phyloP scores from a whole-genome alignment of 2,113 vertebrate species.

The Rhinoderma darwinii region DNA sequence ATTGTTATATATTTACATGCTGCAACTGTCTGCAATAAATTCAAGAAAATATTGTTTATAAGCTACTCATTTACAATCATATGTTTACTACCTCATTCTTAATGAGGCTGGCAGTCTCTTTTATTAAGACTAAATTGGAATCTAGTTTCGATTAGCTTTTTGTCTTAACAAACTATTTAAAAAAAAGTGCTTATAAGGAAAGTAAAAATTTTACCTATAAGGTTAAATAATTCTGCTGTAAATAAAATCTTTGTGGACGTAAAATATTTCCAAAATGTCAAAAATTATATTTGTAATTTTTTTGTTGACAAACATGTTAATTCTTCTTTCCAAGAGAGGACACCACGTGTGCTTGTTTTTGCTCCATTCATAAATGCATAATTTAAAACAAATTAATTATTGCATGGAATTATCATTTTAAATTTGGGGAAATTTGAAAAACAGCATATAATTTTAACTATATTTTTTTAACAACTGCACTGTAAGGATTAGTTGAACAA shows the following conservation, averaged over 20 bases:
- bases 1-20: slow-evolving; percentile 89
- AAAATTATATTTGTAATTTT: neutral
- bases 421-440: too few relatives aligned
- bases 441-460: too few relatives aligned
- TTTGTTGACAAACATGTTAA: neutral
- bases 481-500: neutral
- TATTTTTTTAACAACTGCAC: too few relatives aligned
- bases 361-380: neutral
- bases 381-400: neutral
- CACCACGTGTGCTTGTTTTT: neutral
- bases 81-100: slow-evolving; percentile 76
- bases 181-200: slow-evolving; percentile 79
- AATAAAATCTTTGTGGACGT: slow-evolving; percentile 75
- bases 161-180: slow-evolving; percentile 75
- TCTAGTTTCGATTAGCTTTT: slow-evolving; percentile 78
- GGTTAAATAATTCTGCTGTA: slow-evolving; percentile 82
- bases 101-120: slow-evolving; percentile 80
- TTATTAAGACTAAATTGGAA: slow-evolving; percentile 79
- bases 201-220: slow-evolving; percentile 83
- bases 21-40: slow-evolving; percentile 84
- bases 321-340: neutral
- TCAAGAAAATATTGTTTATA: slow-evolving; percentile 89
- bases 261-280: slow-evolving; percentile 68
- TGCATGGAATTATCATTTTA: neutral
- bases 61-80: slow-evolving; percentile 84